phyloP scores from a whole-genome alignment of 2,113 vertebrate genomes.

The Microtus pennsylvanicus region DNA sequence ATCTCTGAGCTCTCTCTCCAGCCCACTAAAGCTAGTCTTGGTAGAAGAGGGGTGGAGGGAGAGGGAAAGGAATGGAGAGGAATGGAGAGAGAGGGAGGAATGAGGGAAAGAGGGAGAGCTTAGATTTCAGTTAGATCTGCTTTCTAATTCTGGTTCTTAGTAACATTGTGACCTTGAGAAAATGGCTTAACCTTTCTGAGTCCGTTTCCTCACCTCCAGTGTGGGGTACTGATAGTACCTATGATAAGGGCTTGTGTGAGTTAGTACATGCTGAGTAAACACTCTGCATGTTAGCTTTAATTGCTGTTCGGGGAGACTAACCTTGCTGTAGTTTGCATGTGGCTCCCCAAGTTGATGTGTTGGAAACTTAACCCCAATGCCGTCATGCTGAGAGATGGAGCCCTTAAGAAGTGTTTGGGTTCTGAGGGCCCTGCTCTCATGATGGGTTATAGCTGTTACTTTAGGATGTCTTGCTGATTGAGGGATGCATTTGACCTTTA shows the following conservation, averaged over 20 bases:
- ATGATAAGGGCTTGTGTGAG: slow-evolving; percentile 2
- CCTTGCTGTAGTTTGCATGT: background rate
- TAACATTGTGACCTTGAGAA: slow-evolving; percentile 59
- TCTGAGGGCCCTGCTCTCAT: background rate
- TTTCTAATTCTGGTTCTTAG: background rate
- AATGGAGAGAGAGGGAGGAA: too few species aligned
- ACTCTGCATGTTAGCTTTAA: slow-evolving; percentile 10
- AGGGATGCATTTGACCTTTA: background rate
- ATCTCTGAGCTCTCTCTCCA: background rate
- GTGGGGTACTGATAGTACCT: background rate
- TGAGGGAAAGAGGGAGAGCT: background rate
- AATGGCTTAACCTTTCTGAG: slow-evolving; percentile 8
- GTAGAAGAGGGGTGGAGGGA: background rate
- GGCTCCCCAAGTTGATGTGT: background rate
- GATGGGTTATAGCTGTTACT: background rate
- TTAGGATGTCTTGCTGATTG: background rate
- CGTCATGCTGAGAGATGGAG: background rate
- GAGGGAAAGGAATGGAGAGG: too few species aligned
- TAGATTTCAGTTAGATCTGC: background rate
- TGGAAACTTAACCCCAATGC: background rate
- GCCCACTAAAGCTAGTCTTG: background rate
- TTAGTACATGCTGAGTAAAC: background rate
- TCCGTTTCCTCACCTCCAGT: background rate
- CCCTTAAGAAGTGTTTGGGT: background rate
- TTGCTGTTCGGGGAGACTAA: slow-evolving; percentile 38